A percentile compares a stretch with the other conserved stretches of the same genome.
These are phyloP conservation scores for Mormyrops boulengeri DNA, from an alignment of 2,797 vertebrate species.

Conservation along the genomic window DNA sequence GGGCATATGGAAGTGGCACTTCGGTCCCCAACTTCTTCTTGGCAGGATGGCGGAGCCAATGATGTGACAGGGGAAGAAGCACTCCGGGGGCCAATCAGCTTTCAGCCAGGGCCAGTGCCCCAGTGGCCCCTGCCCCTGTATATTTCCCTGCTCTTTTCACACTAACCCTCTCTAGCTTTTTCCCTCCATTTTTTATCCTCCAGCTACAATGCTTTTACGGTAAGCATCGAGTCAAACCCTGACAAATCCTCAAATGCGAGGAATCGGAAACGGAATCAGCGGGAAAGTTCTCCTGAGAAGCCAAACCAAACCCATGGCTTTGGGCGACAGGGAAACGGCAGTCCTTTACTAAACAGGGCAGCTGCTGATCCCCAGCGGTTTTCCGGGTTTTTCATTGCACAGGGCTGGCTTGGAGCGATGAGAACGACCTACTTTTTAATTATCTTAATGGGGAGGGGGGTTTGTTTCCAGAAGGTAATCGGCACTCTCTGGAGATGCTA, in stretches of 20 bases:
- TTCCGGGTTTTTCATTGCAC: no score
- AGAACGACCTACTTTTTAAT: neutral
- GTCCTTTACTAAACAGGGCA: neutral
- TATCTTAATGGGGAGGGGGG: neutral
- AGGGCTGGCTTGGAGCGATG: neutral
- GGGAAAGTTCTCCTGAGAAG: neutral
- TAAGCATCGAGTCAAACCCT: neutral
- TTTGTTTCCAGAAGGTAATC: neutral
- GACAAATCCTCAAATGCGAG: neutral
- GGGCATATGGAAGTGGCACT: neutral
- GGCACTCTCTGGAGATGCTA: neutral
- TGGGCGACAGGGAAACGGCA: neutral
- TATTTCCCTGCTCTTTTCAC: neutral
- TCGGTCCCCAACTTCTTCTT: neutral
- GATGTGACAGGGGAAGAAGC: neutral
- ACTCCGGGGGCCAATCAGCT: neutral
- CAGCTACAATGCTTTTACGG: neutral
- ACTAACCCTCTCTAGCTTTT: neutral
- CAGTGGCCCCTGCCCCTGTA: neutral
- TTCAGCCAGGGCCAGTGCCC: neutral
- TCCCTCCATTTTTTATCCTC: neutral
- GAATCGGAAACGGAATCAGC: neutral
- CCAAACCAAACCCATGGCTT: neutral
- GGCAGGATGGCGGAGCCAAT: neutral
- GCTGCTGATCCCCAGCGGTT: neutral